phyloP scores from a whole-genome alignment of 2,113 vertebrate species.

The Poeciliopsis prolifica region DNA sequence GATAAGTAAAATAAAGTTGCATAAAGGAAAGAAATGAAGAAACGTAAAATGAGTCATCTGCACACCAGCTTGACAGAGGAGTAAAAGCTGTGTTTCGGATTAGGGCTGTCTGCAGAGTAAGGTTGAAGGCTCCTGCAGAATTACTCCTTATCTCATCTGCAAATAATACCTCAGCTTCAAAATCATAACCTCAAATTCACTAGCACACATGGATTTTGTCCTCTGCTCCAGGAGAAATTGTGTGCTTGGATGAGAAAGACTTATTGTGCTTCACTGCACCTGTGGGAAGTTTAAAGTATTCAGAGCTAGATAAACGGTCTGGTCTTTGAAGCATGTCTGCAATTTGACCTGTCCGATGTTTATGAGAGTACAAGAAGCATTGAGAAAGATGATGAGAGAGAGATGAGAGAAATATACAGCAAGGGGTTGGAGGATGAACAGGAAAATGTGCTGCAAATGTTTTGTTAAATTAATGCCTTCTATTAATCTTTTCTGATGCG shows the following conservation, averaged over 20 bases:
- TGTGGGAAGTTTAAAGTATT: slow-evolving; percentile 67
- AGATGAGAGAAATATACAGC: slow-evolving; percentile 17
- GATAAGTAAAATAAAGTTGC: not conserved
- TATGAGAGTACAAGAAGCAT: slow-evolving; percentile 40
- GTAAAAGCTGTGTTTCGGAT: slow-evolving; percentile 32
- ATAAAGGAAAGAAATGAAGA: slow-evolving; percentile 4
- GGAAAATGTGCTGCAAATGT: slow-evolving; percentile 62
- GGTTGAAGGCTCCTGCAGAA: slow-evolving; percentile 49
- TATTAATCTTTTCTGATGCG: slow-evolving; percentile 69
- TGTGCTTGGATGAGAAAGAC: slow-evolving; percentile 53
- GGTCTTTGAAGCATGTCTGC: slow-evolving; percentile 49
- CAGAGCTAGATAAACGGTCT: slow-evolving; percentile 59
- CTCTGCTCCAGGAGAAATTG: slow-evolving; percentile 29
- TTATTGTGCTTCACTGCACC: slow-evolving; percentile 59
- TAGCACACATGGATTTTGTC: slow-evolving; percentile 10
- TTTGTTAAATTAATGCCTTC: slow-evolving; percentile 69
- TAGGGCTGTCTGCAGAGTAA: slow-evolving; percentile 26
- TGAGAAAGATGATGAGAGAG: slow-evolving; percentile 17
- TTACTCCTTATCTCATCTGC: slow-evolving; percentile 45
- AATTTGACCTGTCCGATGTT: slow-evolving; percentile 55
- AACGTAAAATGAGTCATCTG: not conserved
- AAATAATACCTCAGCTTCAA: slow-evolving; percentile 31
- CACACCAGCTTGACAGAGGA: slow-evolving; percentile 1
- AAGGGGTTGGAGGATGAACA: slow-evolving; percentile 56
- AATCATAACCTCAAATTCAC: slow-evolving; percentile 29